phyloP scores from a whole-genome alignment of 2,888 invertebrate genomes.

The Drosophila subquinaria region DNA sequence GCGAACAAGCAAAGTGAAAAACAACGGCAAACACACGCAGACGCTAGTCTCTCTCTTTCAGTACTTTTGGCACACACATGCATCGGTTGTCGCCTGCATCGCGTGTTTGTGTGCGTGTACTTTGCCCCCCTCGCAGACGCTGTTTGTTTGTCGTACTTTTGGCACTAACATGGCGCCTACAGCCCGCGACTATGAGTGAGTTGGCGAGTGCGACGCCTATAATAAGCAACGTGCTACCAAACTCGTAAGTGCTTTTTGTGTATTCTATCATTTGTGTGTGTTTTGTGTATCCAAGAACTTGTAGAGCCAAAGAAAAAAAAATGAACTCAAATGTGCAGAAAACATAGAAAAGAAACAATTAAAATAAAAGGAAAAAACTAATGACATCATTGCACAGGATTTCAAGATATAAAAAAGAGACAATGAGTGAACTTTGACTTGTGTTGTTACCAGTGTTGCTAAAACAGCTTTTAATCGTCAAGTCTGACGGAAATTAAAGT shows the following conservation, averaged over 20 bases:
- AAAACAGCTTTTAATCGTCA: not conserved
- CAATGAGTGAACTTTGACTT: slow-evolving; percentile 12
- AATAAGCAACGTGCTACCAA: no score
- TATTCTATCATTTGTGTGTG: slow-evolving; percentile 17
- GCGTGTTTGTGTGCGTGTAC: not conserved
- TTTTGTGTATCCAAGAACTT: slow-evolving; percentile 17
- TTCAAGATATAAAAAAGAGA: slow-evolving; percentile 5
- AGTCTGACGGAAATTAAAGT: not conserved
- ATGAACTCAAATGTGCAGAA: slow-evolving; percentile 12
- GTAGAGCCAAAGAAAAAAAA: slow-evolving; percentile 6
- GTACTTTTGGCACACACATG: not conserved
- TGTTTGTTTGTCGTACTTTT: slow-evolving; percentile 44
- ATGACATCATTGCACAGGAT: slow-evolving; percentile 39
- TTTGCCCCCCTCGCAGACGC: not conserved
- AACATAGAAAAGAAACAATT: slow-evolving; percentile 11
- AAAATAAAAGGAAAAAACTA: slow-evolving; percentile 1
- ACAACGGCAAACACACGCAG: slow-evolving; percentile 46
- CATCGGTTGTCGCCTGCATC: not conserved
- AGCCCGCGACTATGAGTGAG: slow-evolving; percentile 11
- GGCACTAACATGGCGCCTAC: slow-evolving; percentile 28
- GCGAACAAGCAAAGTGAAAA: slow-evolving; percentile 7
- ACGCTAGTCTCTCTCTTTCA: slow-evolving; percentile 29
- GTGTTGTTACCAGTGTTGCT: slow-evolving; percentile 23
- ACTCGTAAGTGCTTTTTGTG: slow-evolving; percentile 67
- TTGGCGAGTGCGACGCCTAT: slow-evolving; percentile 40